phyloP scores from a whole-genome alignment of 37 sponge, comb jelly and placozoan genomes.

The Eunapius fragilis region DNA sequence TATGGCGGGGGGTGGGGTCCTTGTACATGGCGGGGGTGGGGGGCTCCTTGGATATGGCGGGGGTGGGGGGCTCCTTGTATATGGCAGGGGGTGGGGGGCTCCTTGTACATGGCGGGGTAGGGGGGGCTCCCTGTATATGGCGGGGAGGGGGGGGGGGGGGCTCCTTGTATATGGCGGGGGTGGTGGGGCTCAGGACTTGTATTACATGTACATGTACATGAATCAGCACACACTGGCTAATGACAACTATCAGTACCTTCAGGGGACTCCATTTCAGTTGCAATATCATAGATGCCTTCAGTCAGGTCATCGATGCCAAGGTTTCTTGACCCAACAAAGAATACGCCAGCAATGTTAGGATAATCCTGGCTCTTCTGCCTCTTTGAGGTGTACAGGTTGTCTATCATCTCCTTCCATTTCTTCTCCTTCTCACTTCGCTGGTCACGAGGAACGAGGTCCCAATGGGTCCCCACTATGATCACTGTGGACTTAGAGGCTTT shows the following conservation, averaged over 20 bases:
- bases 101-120: too few relatives aligned
- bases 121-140: too few relatives aligned
- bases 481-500: conserved; percentile 39
- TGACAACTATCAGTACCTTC: conserved; percentile 29
- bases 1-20: too few relatives aligned
- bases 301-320: conserved; percentile 23
- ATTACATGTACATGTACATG: not conserved
- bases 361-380: conserved; percentile 17
- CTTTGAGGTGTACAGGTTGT: conserved; percentile 17
- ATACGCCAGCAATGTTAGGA: conserved; percentile 35
- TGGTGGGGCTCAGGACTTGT: too few relatives aligned
- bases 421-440: conserved; percentile 8
- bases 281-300: conserved; percentile 53
- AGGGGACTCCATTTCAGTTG: conserved; percentile 50
- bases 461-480: conserved; percentile 75
- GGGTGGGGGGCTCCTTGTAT: too few relatives aligned
- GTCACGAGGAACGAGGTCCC: conserved; percentile 23
- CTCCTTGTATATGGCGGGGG: too few relatives aligned
- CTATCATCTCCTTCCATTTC: conserved; percentile 25
- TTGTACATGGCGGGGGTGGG: too few relatives aligned
- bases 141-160: too few relatives aligned
- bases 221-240: not conserved
- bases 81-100: too few relatives aligned
- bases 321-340: conserved; percentile 44
- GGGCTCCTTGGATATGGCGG: too few relatives aligned